Conservation (phyloP, 1,140 invertebrate species). For the Pectinophora gossypiella region DNA sequence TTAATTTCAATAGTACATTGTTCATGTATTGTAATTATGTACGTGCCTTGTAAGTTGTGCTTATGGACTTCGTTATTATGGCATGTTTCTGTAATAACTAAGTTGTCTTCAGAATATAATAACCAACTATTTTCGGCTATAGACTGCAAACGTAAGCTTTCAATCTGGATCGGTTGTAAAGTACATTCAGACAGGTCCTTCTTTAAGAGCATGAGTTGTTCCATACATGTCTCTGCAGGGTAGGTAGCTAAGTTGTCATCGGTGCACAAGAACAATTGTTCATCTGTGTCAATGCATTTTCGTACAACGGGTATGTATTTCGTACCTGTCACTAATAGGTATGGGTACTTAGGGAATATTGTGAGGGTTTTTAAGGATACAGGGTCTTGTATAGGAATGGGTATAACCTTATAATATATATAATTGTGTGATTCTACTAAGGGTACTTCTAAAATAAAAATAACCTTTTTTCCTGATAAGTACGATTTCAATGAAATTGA, state of each 20-base stretch:
- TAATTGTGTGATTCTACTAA: conserved; percentile 8
- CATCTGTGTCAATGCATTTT: neutral
- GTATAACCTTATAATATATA: conserved; percentile 8
- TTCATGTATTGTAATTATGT: neutral
- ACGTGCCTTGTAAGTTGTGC: neutral
- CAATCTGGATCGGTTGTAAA: neutral
- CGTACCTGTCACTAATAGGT: conserved; percentile 6
- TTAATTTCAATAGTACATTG: neutral
- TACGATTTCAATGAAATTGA: conserved; percentile 6
- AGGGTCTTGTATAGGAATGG: conserved; percentile 5
- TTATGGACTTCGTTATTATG: neutral
- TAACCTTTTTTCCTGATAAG: neutral
- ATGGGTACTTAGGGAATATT: conserved; percentile 7
- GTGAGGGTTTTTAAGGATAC: neutral
- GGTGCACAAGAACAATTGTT: neutral
- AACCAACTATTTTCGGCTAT: conserved; percentile 1
- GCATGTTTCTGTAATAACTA: conserved; percentile 2
- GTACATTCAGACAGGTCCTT: neutral
- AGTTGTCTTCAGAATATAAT: neutral
- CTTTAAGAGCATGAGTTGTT: conserved; percentile 2
- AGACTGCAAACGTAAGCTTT: neutral
- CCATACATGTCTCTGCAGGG: neutral
- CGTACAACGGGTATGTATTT: conserved; percentile 5
- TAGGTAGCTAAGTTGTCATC: neutral
- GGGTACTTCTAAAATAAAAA: conserved; percentile 10